Base-by-base conservation (phyloP, 2,888 invertebrate species). In the Kryphioiulus occultus region DNA sequence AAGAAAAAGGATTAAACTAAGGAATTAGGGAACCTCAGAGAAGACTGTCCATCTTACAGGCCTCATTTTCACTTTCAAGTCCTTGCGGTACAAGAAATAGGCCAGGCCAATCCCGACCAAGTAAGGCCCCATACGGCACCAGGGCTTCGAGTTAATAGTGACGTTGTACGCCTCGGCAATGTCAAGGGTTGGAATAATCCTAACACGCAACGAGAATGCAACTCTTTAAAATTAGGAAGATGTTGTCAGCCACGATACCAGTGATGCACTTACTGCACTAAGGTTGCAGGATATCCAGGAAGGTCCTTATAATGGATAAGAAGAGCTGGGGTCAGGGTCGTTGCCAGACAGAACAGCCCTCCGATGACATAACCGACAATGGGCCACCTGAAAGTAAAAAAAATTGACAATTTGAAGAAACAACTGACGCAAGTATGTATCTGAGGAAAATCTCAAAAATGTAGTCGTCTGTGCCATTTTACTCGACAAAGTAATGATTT, bases 121-220 rank as follows among this genome's bases (percentile, higher is more conserved):
- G 86, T 90, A 90, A 26, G 90, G 90, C 15, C 90, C 90, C 85
- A 90, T 89, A 84, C 90, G 87, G 86, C 90, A 90, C 42, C 90
- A 90, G 0, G 90, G 90, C 86, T 90, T 90, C n/a, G 90, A 90
- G 87, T 90, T 90, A 1, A 90, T 89, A 88, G 85, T 12, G 22
- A 26, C 17, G 22, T 22, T 22, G 39, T 78, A 78, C 15, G n/a
- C 39, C 32, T 68, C 17, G 35, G 84, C 32, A 32, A 32, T 0
- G 10, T 1, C 9, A 1, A 22, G 5, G 19, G 84, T 39, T 22
- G 84, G 84, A 35, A 39, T n/a, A 19, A 84, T 32, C 84, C 84
- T 84, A n/a, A 15, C 0, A 3, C 0, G n/a, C 10, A 42, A 84
- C 30, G 17, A n/a, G 4, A 68, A 68, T 68, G 68, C 22, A 22